phyloP scores from a whole-genome alignment of 2,888 invertebrate species.

The Aspidapion aeneum region DNA sequence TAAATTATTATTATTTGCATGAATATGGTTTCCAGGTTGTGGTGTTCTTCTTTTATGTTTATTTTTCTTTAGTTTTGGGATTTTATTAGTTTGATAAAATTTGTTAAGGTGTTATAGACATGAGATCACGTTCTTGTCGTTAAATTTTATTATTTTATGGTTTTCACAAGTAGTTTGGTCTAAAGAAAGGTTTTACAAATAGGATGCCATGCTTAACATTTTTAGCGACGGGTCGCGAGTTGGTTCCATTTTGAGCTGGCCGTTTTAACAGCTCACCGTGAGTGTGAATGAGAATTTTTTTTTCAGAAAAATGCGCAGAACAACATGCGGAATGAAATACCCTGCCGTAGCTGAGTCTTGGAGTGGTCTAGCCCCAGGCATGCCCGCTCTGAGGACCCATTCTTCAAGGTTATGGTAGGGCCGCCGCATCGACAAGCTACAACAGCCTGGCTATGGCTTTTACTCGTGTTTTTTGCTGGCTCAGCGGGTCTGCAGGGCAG shows the following conservation, averaged over 20 bases:
- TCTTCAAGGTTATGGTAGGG: constrained; percentile 25
- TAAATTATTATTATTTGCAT: neutral
- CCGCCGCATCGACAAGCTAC: constrained; percentile 19
- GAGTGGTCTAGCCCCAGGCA: constrained; percentile 24
- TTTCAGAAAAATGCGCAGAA: neutral
- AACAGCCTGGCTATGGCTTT: constrained; percentile 39
- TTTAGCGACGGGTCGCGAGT: too few species aligned
- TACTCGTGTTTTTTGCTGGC: constrained; percentile 43
- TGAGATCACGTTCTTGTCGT: neutral
- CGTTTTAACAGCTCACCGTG: neutral
- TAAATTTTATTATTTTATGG: neutral
- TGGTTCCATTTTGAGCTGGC: neutral
- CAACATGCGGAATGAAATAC: neutral
- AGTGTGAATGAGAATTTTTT: neutral
- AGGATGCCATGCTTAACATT: neutral
- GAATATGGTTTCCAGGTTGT: neutral
- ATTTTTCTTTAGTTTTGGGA: neutral
- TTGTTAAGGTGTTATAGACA: neutral
- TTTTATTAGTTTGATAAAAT: neutral
- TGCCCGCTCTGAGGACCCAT: constrained; percentile 26
- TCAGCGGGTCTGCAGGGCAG: constrained; percentile 44
- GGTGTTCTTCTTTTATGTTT: neutral
- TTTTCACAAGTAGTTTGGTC: neutral
- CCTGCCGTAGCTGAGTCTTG: constrained; percentile 16
- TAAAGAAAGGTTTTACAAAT: neutral